Conservation (phyloP, 2,113 vertebrate genomes). For the Tenebrosternarchus preto region DNA sequence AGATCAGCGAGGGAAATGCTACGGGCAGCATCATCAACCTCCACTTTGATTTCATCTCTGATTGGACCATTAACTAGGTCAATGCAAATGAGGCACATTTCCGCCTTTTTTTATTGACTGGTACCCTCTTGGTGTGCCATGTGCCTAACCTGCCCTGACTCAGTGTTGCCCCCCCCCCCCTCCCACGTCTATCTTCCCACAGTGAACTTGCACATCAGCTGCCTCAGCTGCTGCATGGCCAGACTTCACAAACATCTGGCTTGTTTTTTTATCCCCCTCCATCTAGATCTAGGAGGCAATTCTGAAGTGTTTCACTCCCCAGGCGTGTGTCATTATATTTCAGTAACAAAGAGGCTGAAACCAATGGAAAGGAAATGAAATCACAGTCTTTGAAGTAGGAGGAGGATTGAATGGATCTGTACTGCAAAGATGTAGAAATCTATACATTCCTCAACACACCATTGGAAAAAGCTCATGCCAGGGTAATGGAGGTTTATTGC, state of each 20-base stretch:
- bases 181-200: too few species aligned
- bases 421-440: background rate
- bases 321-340: conserved; percentile 26
- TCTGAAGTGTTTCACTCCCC: conserved; percentile 12
- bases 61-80: background rate
- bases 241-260: background rate
- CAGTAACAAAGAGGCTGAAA: conserved; percentile 5
- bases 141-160: background rate
- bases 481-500: conserved; percentile 10
- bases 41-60: too few species aligned
- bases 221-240: background rate
- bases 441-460: conserved; percentile 5
- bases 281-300: conserved; percentile 1
- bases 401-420: conserved; percentile 20
- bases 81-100: background rate
- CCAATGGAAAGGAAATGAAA: conserved; percentile 38
- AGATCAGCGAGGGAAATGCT: too few species aligned
- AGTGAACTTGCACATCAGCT: background rate
- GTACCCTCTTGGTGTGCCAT: too few species aligned
- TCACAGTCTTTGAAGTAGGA: conserved; percentile 33
- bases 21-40: background rate
- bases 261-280: conserved; percentile 3
- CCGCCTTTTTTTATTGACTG: too few species aligned
- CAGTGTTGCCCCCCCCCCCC: too few species aligned
- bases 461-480: background rate